These are phyloP conservation scores for Rhopilema esculentum DNA, from an alignment of 30 jellyfish, hydroid and myxozoan genomes.

Conservation along the genomic window DNA sequence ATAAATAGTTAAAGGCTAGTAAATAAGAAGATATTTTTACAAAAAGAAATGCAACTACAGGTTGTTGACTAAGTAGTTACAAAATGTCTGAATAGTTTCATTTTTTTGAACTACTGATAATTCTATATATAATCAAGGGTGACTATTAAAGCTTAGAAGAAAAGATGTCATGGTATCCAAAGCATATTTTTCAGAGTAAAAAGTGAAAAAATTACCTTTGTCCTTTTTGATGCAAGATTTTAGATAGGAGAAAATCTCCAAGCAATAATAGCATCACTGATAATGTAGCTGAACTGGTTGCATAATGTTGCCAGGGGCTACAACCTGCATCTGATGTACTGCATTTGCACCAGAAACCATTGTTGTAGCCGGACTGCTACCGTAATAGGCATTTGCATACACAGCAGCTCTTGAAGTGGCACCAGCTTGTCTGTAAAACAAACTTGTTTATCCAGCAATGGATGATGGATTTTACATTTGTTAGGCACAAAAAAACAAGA, in stretches of 20 bases:
- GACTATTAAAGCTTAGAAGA: background rate
- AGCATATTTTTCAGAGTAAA: no score
- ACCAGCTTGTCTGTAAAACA: constrained; percentile 44
- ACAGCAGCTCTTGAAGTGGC: constrained; percentile 71
- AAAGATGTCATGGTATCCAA: no score
- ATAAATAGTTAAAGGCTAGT: no score
- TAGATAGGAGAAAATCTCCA: background rate
- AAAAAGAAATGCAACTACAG: no score
- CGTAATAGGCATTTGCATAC: constrained; percentile 53
- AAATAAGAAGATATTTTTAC: no score
- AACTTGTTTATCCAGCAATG: background rate
- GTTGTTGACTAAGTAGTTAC: no score
- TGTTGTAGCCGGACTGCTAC: constrained; percentile 32
- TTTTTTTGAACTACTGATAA: no score
- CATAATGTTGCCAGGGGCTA: constrained; percentile 20
- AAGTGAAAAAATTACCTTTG: no score
- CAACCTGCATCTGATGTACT: constrained; percentile 44
- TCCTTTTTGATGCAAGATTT: background rate
- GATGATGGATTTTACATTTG: background rate
- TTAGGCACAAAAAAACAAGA: background rate
- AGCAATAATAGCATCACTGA: background rate
- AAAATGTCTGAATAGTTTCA: no score
- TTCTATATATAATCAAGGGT: no score
- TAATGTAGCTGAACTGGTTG: constrained; percentile 25
- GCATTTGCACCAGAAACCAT: constrained; percentile 14